Evolutionary conservation across 2,797 vertebrate genomes (phyloP), one percentile per base, ranked within the genome.

Genomic region (Myiotriccus ornatus): DNA sequence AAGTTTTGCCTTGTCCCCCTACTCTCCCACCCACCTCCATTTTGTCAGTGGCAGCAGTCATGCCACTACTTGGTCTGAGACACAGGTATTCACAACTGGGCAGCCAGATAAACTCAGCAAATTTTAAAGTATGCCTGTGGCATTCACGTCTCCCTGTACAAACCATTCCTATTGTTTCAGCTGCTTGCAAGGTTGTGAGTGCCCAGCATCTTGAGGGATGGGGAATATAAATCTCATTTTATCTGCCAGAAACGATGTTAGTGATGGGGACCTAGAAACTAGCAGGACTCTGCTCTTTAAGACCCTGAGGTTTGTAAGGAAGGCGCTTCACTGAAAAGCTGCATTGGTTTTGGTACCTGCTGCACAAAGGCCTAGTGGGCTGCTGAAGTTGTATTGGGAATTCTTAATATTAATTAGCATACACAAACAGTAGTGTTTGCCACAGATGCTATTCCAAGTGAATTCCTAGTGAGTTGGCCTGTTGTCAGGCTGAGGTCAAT

Each of bases 11-110:
- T 35, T 32, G 47, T 65, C 47, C 24, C 75, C 24, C 8, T 5
- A 5, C 0, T 17, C 10, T 74, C 43, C 14, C 10, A 6, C 49
- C 49, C 4, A 2, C 35, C 21, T 67, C n/a, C 39, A 18, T 37
- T 25, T 27, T 30, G n/a, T 14, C 50, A 59, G 57, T 1, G 0
- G 34, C n/a, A 69, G 12, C 34, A 6, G 14, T 35, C 1, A 0
- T 28, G 28, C 2, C 1, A 5, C 43, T 47, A 3, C 25, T 62
- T 75, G n/a, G 37, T 30, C 47, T 15, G 23, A 71, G 57, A n/a
- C 12, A n/a, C 12, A 1, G 12, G 10, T 17, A 19, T 34, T 80
- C 37, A 18, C 57, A 27, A 8, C 69, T 16, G 34, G 23, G 43
- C 43, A 62, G 37, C 25, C 49, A 57, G 22, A 52, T 30, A 34